Conservation (phyloP, 30 jellyfish, hydroid and myxozoan genomes). For the Phacellophora camtschatica region DNA sequence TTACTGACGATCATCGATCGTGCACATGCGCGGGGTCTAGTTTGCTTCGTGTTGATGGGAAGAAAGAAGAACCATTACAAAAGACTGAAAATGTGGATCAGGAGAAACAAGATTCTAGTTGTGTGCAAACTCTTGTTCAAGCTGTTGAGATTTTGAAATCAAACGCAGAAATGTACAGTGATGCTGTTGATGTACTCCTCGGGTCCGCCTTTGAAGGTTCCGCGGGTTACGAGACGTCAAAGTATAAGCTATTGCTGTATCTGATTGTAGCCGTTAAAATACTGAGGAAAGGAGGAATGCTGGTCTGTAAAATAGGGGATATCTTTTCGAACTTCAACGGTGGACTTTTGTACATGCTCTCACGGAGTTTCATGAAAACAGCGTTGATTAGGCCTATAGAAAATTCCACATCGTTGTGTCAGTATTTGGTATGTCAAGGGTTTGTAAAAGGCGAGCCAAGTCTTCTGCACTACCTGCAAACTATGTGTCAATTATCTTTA, state of each 20-base stretch:
- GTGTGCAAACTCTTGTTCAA: too few relatives aligned
- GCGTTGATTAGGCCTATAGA: background rate
- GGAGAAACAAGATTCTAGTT: too few relatives aligned
- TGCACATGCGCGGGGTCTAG: too few relatives aligned
- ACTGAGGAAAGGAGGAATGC: slow-evolving; percentile 28
- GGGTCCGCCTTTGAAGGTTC: background rate
- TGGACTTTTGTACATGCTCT: slow-evolving; percentile 29
- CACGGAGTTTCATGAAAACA: slow-evolving; percentile 1
- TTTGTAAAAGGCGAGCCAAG: background rate
- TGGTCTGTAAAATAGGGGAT: slow-evolving; percentile 39
- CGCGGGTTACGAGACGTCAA: slow-evolving; percentile 24
- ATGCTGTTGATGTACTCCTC: slow-evolving; percentile 1
- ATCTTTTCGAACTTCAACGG: slow-evolving; percentile 40
- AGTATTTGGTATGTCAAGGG: slow-evolving; percentile 23
- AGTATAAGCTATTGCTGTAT: background rate
- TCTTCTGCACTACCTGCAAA: background rate
- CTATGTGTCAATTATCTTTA: background rate
- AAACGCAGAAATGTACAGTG: background rate
- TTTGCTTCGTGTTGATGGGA: too few relatives aligned
- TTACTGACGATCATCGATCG: too few relatives aligned
- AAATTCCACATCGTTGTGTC: background rate
- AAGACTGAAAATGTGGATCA: background rate
- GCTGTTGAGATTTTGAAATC: background rate
- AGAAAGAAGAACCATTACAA: too few relatives aligned
- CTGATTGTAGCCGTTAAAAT: background rate